These are phyloP conservation scores for Hyperopisus bebe DNA, from an alignment of 2,113 vertebrate species.

Conservation along the genomic window DNA sequence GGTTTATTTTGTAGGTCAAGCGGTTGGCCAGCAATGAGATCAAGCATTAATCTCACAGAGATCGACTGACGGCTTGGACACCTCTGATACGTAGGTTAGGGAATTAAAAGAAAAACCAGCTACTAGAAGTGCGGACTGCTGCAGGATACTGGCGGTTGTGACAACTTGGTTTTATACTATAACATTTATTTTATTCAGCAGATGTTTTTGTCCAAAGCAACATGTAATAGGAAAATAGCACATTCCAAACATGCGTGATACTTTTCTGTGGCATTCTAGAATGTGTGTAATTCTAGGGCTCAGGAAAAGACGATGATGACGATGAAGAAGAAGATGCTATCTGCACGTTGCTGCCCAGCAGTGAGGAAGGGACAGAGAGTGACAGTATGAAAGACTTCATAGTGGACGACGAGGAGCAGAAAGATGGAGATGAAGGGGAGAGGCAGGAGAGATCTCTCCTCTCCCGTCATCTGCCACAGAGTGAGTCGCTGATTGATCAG, in stretches of 20 bases:
- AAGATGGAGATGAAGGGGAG: constrained; percentile 11
- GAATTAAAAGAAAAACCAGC: too few relatives aligned
- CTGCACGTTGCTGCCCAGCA: constrained; percentile 31
- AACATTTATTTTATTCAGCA: not conserved
- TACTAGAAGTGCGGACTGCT: not conserved
- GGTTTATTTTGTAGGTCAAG: not conserved
- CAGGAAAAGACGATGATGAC: constrained; percentile 16
- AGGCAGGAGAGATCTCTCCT: constrained; percentile 25
- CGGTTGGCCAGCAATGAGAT: too few relatives aligned
- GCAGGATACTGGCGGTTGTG: not conserved
- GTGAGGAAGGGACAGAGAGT: constrained; percentile 35
- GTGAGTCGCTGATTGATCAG: constrained; percentile 19
- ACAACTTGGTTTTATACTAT: not conserved
- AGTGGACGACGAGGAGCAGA: constrained; percentile 37
- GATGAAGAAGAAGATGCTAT: constrained; percentile 22
- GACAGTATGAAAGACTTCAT: constrained; percentile 48
- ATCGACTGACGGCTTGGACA: too few relatives aligned
- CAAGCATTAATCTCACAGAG: too few relatives aligned
- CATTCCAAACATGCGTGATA: not conserved
- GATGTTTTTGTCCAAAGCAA: not conserved
- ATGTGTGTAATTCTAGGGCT: constrained; percentile 12
- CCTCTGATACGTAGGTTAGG: too few relatives aligned
- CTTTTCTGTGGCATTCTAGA: not conserved
- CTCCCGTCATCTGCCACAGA: constrained; percentile 38
- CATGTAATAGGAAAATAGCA: not conserved